Evolutionary conservation across 1,140 invertebrate genomes (phyloP).

Genomic region (Rhyzopertha dominica): DNA sequence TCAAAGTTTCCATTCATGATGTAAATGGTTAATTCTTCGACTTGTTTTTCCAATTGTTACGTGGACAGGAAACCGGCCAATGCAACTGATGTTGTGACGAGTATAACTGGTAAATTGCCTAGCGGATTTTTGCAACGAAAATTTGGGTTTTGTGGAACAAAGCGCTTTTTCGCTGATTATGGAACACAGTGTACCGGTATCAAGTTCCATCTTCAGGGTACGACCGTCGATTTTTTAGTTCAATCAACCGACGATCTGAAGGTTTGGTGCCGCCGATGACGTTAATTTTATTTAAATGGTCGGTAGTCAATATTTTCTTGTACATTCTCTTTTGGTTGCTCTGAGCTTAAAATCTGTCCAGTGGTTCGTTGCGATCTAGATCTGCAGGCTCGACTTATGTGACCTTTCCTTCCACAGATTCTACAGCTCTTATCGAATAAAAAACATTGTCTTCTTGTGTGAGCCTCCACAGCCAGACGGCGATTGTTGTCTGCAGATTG

Average conservation of each 20-base stretch:
- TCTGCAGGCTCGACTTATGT: slow-evolving; percentile 13
- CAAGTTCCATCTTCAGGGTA: not conserved
- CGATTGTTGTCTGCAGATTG: not conserved
- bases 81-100: slow-evolving; percentile 18
- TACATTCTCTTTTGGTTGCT: no score
- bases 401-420: slow-evolving; percentile 16
- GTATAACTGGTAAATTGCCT: slow-evolving; percentile 25
- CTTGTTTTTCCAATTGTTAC: slow-evolving; percentile 18
- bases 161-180: no score
- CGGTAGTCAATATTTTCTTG: no score
- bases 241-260: no score
- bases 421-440: slow-evolving; percentile 11
- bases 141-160: slow-evolving; percentile 16
- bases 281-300: no score
- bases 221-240: slow-evolving; percentile 1
- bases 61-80: slow-evolving; percentile 19
- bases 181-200: no score
- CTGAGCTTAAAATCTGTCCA: no score
- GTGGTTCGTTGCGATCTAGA: no score
- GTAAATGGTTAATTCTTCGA: slow-evolving; percentile 19
- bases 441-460: slow-evolving; percentile 10
- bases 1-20: slow-evolving; percentile 25
- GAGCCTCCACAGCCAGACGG: slow-evolving; percentile 16
- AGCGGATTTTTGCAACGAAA: slow-evolving; percentile 12
- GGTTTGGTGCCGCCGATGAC: no score